Percentiles rank a stretch among this genome's conserved stretches.
Conservation (phyloP, 2,888 invertebrate species). For the Drosophila suboccidentalis region DNA sequence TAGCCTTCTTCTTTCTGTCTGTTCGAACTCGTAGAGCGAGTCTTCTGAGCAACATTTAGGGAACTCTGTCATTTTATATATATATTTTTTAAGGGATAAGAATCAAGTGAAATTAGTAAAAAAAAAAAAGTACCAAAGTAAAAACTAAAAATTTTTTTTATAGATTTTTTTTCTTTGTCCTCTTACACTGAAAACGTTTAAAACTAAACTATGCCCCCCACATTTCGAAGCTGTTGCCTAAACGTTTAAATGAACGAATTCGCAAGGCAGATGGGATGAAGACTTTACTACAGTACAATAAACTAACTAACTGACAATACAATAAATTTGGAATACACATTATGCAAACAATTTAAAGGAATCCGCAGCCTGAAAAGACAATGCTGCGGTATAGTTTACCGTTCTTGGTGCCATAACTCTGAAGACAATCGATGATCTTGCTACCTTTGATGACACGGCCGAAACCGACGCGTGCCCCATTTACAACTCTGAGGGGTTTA, state of each 20-base stretch:
- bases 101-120: neutral
- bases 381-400: constrained; percentile 75
- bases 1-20: neutral
- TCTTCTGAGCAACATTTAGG: constrained; percentile 8
- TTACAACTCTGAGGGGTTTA: constrained; percentile 72
- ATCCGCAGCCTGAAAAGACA: constrained; percentile 67
- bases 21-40: neutral
- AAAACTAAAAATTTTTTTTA: constrained; percentile 28
- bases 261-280: constrained; percentile 2
- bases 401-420: constrained; percentile 79
- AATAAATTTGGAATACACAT: constrained; percentile 21
- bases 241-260: neutral
- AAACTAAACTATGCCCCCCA: neutral
- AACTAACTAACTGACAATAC: constrained; percentile 29
- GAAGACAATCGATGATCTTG: constrained; percentile 68
- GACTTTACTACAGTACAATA: neutral
- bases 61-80: constrained; percentile 1
- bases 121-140: constrained; percentile 13
- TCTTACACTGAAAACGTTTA: constrained; percentile 3
- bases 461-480: constrained; percentile 76
- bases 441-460: constrained; percentile 74
- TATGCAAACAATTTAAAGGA: constrained; percentile 43
- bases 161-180: neutral
- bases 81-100: neutral
- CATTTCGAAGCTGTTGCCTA: neutral